Percentiles rank a stretch among this genome's conserved stretches.
Evolutionary conservation across 2,888 invertebrate species (phyloP).

Genomic region (Periphyllus acericola): DNA sequence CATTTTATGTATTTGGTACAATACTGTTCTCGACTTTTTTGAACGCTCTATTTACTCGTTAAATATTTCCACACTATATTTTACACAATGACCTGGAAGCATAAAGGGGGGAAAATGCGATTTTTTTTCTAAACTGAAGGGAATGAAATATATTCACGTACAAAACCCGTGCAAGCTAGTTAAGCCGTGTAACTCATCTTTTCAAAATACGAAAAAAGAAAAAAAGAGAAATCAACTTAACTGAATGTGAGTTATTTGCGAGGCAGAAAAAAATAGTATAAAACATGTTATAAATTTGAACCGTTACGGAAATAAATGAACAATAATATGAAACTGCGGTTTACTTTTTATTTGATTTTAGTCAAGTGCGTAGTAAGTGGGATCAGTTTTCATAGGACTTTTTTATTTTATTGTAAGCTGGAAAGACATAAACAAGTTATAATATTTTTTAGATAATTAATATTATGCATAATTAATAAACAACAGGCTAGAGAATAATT

Average conservation of each 20-base stretch:
- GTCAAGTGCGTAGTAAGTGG: no score
- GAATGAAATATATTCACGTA: neutral
- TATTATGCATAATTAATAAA: no score
- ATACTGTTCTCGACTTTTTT: neutral
- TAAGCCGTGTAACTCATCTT: slow-evolving; percentile 39
- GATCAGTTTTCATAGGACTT: no score
- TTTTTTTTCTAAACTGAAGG: neutral
- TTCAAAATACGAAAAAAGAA: neutral
- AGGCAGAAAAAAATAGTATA: neutral
- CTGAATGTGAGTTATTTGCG: neutral
- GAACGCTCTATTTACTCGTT: neutral
- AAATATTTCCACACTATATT: neutral
- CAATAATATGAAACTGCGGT: neutral
- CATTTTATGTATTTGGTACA: no score
- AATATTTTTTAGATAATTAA: no score
- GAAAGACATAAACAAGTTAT: no score
- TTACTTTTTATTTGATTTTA: no score
- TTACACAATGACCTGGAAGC: neutral
- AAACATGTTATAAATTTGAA: neutral
- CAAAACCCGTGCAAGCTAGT: neutral
- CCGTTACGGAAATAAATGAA: neutral
- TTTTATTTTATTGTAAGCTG: no score
- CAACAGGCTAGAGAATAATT: no score
- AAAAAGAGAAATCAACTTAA: neutral
- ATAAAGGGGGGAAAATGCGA: neutral